Evolutionary conservation across 2,113 vertebrate genomes (phyloP), one percentile per base, ranked within the genome.

Genomic region (Paracanthobrama guichenoti): DNA sequence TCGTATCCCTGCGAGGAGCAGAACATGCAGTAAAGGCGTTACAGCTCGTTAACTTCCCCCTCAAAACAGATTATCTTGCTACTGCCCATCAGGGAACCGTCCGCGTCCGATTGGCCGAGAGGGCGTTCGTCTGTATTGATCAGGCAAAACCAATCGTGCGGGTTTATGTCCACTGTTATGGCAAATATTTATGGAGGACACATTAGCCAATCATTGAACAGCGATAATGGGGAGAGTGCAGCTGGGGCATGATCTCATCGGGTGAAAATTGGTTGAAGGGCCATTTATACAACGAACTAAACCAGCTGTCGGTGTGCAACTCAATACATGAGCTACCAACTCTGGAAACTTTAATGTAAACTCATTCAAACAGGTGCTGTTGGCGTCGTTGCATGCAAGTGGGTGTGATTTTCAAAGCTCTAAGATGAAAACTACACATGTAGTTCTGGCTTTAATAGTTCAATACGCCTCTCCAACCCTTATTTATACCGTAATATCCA

Each of bases 81-180:
- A 89, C 81, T 88, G 86, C 39, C 84, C 86, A 71, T 85, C 2
- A 24, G 88, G 90, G 88, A 90, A 85, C 85, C n/a, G 35, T 79
- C 31, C 11, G 24, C 16, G 10, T 87, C 66, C 55, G 81, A 91
- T 89, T 91, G 88, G 88, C 64, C 60, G 74, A 53, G 67, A 79
- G 83, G 62, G 86, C 87, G 82, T 89, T 84, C 77, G 85, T 59
- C 85, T 44, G 81, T 89, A 91, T 89, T 88, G 88, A 91, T 89
- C 87, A 89, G 86, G 83, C 79, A 81, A 90, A 90, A 90, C 90
- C 90, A 90, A 90, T 89, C 85, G 86, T 80, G 55, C 55, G 84
- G 83, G 81, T 91, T 91, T 89, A 89, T 91, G 86, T 89, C 83
- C 89, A 87, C 86, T 81, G 87, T 89, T 91, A 87, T 91, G 88